Base-by-base conservation (phyloP, 30 jellyfish, hydroid and myxozoan species). In the Aurelia coerulea region DNA sequence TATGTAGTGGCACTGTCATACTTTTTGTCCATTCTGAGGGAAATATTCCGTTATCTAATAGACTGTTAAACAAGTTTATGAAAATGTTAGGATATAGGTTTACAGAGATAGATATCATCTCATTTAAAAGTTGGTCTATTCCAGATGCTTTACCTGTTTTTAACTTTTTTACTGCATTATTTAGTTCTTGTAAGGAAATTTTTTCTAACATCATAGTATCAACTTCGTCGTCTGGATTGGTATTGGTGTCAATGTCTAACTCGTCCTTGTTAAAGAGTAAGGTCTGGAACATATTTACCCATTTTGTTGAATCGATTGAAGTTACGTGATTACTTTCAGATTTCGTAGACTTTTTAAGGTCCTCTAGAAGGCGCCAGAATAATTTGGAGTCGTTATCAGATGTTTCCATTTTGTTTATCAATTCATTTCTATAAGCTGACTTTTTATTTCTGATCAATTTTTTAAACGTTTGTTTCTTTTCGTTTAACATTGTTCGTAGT, bases 201-300 rank as follows among this genome's bases (percentile, higher is more conserved):
- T 60, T 60, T 60, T 60, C 69, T 32, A 37, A 2, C 69, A 60
- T 60, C 69, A 60, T 60, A 9, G 69, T 60, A 60, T 60, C 69
- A 60, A 60, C 69, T 60, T 3, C 33, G 69, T 60, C 69, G 69
- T 60, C 69, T 60, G 69, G 69, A 60, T 60, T 60, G 69, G 10
- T 60, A 60, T 60, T 60, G 3, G 69, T 60, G 69, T 10, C 69
- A 60, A 10, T 60, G 29, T 60, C 69, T 3, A 60, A 10, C 69
- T 60, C 69, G 46, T 37, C 46, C 4, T 37, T 37, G 46, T 37
- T 37, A 37, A 37, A 37, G 46, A 37, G 46, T 37, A 60, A 60
- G 69, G 69, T 60, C 33, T 60, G 69, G 29, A 60, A 60, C 69
- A 60, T 60, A 9, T 60, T 60, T 2, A 60, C 10, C 69, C 69